Percentiles rank a stretch among this genome's conserved stretches.
Evolutionary conservation across 2,888 invertebrate species (phyloP).

Genomic region (Polyommatus icarus): DNA sequence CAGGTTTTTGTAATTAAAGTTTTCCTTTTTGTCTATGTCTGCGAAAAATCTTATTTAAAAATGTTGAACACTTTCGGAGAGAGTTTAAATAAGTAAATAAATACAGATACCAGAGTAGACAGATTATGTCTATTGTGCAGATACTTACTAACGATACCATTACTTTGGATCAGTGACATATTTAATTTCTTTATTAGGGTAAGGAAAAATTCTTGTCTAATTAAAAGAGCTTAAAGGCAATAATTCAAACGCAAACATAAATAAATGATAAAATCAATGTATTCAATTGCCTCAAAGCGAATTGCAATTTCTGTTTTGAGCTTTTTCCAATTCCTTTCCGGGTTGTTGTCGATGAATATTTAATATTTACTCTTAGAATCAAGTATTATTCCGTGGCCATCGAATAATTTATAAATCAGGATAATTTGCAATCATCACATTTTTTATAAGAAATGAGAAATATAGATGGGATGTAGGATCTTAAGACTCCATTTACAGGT

Average conservation of each 20-base stretch:
- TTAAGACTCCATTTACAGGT: too few relatives aligned
- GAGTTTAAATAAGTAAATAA: too few relatives aligned
- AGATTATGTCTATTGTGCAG: too few relatives aligned
- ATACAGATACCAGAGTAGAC: too few relatives aligned
- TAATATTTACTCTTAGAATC: not conserved
- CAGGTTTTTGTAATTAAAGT: too few relatives aligned
- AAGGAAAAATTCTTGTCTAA: not conserved
- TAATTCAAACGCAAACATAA: not conserved
- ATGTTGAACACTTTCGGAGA: too few relatives aligned
- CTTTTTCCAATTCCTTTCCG: not conserved
- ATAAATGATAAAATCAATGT: not conserved
- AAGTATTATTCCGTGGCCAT: not conserved
- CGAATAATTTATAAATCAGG: not conserved
- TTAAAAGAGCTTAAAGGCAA: too few relatives aligned
- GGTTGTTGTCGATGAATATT: conserved; percentile 3
- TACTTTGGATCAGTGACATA: too few relatives aligned
- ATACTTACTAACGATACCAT: too few relatives aligned
- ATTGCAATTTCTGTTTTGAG: not conserved
- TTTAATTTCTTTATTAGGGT: not conserved
- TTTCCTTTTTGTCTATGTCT: too few relatives aligned
- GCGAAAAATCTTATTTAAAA: too few relatives aligned
- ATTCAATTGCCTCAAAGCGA: not conserved
- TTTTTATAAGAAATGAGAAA: not conserved
- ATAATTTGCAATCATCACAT: not conserved
- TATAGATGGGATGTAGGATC: too few relatives aligned